phyloP scores from a whole-genome alignment of 2,888 invertebrate genomes.

The Erpobdella octoculata region DNA sequence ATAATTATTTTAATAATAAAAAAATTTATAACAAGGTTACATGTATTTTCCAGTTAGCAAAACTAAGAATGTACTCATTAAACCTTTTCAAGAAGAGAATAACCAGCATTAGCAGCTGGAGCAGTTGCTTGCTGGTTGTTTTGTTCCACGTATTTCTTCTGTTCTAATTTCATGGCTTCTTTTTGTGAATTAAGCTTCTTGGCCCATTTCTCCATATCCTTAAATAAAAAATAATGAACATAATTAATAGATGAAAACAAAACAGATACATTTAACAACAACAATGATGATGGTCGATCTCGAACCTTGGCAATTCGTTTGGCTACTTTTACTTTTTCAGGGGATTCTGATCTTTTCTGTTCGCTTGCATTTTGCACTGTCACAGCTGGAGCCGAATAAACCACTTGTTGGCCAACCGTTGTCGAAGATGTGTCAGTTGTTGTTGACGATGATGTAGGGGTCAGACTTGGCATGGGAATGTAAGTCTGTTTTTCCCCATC shows the following conservation, averaged over 20 bases:
- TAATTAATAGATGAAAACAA: neutral
- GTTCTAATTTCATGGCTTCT: conserved; percentile 57
- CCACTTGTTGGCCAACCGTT: neutral
- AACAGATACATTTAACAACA: neutral
- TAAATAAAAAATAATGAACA: neutral
- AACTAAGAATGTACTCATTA: neutral
- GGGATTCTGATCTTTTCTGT: conserved; percentile 54
- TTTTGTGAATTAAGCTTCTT: conserved; percentile 84
- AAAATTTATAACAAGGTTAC: neutral
- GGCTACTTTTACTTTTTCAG: conserved; percentile 88
- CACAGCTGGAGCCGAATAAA: neutral
- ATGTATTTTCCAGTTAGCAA: too few species aligned
- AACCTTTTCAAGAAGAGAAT: conserved; percentile 12
- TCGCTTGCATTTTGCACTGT: conserved; percentile 39
- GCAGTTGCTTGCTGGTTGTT: neutral
- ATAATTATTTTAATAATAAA: neutral
- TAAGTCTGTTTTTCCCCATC: conserved; percentile 58
- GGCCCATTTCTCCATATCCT: conserved; percentile 88
- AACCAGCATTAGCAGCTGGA: neutral
- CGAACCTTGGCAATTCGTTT: conserved; percentile 81
- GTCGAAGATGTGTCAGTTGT: too few species aligned
- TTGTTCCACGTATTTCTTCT: conserved; percentile 36
- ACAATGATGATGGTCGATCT: neutral
- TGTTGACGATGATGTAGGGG: too few species aligned
- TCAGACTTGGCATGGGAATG: conserved; percentile 40